A percentile compares a stretch with the other conserved stretches of the same genome.
Evolutionary conservation across 2,113 vertebrate species (phyloP).

Genomic region (Misgurnus mizolepis): DNA sequence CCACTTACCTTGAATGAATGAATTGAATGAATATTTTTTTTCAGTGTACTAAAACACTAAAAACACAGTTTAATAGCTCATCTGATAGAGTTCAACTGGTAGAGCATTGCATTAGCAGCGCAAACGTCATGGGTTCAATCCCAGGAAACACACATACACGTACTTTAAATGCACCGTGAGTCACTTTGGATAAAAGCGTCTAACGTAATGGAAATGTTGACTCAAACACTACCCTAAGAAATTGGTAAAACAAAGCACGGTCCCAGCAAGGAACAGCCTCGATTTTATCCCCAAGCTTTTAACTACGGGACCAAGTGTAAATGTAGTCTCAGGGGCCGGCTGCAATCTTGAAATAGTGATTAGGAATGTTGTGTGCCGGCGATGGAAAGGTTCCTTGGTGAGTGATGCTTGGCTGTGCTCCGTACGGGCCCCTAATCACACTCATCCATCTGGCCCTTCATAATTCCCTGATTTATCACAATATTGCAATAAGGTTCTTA

Average conservation of each 20-base stretch:
- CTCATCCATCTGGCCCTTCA: slow-evolving; percentile 39
- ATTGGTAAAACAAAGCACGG: slow-evolving; percentile 6
- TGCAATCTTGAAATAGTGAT: slow-evolving; percentile 34
- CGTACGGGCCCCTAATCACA: slow-evolving; percentile 37
- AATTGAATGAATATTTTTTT: too few relatives aligned
- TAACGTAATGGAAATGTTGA: not conserved
- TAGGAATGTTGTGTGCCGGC: slow-evolving; percentile 29
- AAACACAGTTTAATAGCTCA: too few relatives aligned
- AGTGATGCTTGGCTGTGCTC: slow-evolving; percentile 37
- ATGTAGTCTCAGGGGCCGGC: slow-evolving; percentile 10
- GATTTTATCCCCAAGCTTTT: slow-evolving; percentile 6
- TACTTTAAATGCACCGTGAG: too few relatives aligned
- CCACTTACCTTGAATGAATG: too few relatives aligned
- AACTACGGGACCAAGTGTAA: slow-evolving; percentile 26
- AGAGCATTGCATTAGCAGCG: too few relatives aligned
- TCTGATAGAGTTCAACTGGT: too few relatives aligned
- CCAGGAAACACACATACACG: too few relatives aligned
- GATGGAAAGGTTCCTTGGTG: slow-evolving; percentile 25
- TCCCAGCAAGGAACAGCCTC: not conserved
- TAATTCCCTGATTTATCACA: slow-evolving; percentile 63
- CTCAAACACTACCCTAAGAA: not conserved
- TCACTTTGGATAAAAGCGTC: not conserved
- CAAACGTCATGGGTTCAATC: too few relatives aligned
- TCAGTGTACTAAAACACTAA: too few relatives aligned
- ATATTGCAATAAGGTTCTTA: slow-evolving; percentile 67